Conservation (phyloP, 2,888 invertebrate genomes). For the Nephrotoma appendiculata region DNA sequence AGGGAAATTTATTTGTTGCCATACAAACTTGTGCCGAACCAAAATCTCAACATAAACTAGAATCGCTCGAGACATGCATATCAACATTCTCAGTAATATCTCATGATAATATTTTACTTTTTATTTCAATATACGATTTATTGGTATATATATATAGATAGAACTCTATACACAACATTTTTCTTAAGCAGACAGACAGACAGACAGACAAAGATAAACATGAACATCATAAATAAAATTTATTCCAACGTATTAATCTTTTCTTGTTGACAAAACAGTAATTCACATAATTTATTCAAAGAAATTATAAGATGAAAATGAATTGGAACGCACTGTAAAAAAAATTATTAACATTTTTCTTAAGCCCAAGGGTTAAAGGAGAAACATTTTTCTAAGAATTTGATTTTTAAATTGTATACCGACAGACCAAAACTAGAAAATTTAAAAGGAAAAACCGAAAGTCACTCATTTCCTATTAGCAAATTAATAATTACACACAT, state of each 20-base stretch:
- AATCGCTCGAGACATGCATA: no score
- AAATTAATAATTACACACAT: not conserved
- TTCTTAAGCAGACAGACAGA: no score
- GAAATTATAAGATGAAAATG: not conserved
- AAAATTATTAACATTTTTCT: not conserved
- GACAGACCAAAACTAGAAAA: not conserved
- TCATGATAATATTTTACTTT: no score
- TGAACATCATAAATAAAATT: no score
- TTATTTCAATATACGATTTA: no score
- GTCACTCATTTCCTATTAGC: not conserved
- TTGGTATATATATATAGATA: no score
- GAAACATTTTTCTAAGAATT: not conserved
- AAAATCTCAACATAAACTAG: no score
- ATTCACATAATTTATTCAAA: not conserved
- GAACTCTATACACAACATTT: no score
- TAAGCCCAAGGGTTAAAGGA: not conserved
- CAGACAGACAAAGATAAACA: no score
- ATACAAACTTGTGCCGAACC: no score
- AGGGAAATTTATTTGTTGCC: not conserved
- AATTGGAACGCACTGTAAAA: not conserved
- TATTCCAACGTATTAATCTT: no score
- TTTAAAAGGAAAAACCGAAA: not conserved
- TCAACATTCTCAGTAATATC: no score
- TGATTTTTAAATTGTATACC: not conserved
- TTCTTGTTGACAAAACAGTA: not conserved